A percentile compares a stretch with the other conserved stretches of the same genome.
phyloP scores from a whole-genome alignment of 2,888 invertebrate species.

The Anodontia alba region DNA sequence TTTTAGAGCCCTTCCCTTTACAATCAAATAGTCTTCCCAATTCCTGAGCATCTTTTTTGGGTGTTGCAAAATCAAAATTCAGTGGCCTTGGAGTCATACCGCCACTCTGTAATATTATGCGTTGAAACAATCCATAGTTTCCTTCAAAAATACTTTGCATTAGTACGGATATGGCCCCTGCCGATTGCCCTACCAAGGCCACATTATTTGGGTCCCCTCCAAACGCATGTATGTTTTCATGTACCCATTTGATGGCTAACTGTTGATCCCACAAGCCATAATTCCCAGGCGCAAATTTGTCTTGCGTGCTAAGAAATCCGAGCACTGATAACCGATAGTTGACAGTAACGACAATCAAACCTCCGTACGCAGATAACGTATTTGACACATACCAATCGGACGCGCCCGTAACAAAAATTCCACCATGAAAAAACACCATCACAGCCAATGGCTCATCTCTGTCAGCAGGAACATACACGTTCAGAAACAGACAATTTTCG shows the following conservation, averaged over 20 bases:
- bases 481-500: conserved; percentile 4
- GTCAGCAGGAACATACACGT: neutral
- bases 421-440: conserved; percentile 2
- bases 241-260: neutral
- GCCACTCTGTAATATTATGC: neutral
- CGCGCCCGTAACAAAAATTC: neutral
- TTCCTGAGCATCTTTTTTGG: neutral
- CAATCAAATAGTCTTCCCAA: neutral
- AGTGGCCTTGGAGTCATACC: neutral
- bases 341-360: neutral
- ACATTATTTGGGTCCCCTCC: neutral
- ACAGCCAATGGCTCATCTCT: neutral
- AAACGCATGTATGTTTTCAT: conserved; percentile 5
- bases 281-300: neutral
- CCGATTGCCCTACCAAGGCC: neutral
- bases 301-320: neutral
- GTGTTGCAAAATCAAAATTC: neutral
- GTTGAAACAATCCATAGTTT: neutral
- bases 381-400: neutral
- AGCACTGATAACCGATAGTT: neutral
- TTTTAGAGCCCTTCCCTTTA: neutral
- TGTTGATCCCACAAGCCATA: conserved; percentile 4
- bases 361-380: neutral
- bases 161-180: neutral
- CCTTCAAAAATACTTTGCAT: neutral